Conservation (phyloP, 2,888 invertebrate species). For the Leptinotarsa peninsularis region DNA sequence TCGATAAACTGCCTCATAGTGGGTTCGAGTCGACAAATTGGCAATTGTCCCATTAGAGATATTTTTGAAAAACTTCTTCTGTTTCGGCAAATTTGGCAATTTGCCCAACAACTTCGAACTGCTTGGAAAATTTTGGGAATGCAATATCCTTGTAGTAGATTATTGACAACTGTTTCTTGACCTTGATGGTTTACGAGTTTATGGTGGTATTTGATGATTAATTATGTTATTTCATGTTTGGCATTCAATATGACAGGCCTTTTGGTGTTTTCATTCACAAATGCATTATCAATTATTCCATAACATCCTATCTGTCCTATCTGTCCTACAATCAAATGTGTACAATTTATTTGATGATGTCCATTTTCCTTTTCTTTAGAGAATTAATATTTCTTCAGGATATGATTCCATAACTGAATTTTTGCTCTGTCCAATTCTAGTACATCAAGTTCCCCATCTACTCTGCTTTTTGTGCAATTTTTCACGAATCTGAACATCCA, state of each 20-base stretch:
- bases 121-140: constrained; percentile 28
- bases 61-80: not conserved
- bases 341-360: not conserved
- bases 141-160: constrained; percentile 26
- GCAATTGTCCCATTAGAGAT: constrained; percentile 31
- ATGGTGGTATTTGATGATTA: constrained; percentile 25
- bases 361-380: not conserved
- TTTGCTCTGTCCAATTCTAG: no score
- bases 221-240: constrained; percentile 7
- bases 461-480: not conserved
- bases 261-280: constrained; percentile 7
- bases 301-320: no score
- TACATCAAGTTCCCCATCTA: not conserved
- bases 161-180: constrained; percentile 28
- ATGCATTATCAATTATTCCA: constrained; percentile 24
- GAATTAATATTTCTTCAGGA: not conserved
- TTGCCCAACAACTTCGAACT: constrained; percentile 26
- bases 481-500: constrained; percentile 3
- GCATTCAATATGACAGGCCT: not conserved
- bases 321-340: not conserved
- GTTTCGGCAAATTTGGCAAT: constrained; percentile 29
- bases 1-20: constrained; percentile 32
- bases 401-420: not conserved
- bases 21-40: constrained; percentile 13
- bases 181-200: constrained; percentile 28